Evolutionary conservation across 2,888 invertebrate species (phyloP), one percentile per base, ranked within the genome.

Genomic region (Anagyrus pseudococci): DNA sequence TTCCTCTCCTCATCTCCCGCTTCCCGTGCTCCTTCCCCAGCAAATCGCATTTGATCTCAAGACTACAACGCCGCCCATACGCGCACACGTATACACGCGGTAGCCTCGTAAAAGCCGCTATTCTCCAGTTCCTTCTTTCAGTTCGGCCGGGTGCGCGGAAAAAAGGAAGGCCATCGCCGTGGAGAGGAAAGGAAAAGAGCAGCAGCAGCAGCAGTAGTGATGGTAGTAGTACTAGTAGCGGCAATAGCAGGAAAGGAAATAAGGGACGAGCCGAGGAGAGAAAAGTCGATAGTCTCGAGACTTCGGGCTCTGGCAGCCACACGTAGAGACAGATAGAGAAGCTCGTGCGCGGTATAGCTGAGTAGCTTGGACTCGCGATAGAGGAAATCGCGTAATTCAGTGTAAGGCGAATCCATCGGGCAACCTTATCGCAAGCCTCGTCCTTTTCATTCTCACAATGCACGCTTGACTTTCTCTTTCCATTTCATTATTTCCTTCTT

Each of bases 31-130:
- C 23, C 10, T 13, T 4, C 40, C 15, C n/a, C 29, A 44, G 50
- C 50, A 58, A 58, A 58, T 58, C 44, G 44, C 44, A 44, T 52
- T 58, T 52, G 58, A 50, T 50, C 19, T 22, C 33, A 23, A 1
- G 44, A 22, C 23, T 58, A 49, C 20, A 26, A 41, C 4, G 29
- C 29, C 10, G 29, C 29, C 6, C 10, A 4, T 10, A 15, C 20
- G 57, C 13, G 13, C 17, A 17, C 33, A 20, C 22, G 6, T 37
- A 22, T 29, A 23, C 29, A 7, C 29, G 29, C 29, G 29, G 29
- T 4, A 10, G 29, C n/a, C n/a, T n/a, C 33, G 26, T 29, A 22
- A 44, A 19, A 50, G 25, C 26, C 23, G 23, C 43, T 26, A 26
- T 50, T 52, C 50, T 41, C 44, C 10, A 17, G 23, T 43, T 20